A percentile compares a stretch with the other conserved stretches of the same genome.
Conservation (phyloP, 1,140 invertebrate species). For the Lucilia sericata region DNA sequence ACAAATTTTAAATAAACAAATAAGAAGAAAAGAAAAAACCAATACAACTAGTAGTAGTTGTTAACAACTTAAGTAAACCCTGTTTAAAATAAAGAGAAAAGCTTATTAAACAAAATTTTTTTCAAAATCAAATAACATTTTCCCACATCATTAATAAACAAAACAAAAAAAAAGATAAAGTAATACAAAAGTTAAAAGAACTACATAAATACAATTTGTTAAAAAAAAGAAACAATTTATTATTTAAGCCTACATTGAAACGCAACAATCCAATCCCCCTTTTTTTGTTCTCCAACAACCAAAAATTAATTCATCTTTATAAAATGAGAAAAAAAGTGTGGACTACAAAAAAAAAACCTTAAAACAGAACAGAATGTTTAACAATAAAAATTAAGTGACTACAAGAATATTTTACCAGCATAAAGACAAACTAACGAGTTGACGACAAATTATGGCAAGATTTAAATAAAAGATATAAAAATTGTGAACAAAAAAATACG, state of each 20-base stretch:
- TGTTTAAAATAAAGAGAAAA: neutral
- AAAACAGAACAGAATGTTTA: neutral
- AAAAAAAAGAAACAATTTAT: neutral
- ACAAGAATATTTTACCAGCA: constrained; percentile 61
- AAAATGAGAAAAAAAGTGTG: neutral
- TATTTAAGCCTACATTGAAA: constrained; percentile 2
- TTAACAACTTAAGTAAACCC: no score
- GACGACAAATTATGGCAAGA: constrained; percentile 65
- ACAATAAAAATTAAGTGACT: constrained; percentile 11
- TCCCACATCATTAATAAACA: constrained; percentile 29
- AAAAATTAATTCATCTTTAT: neutral
- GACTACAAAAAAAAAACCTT: neutral
- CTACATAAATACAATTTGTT: neutral
- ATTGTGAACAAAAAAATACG: constrained; percentile 27
- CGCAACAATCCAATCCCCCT: neutral
- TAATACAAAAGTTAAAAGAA: neutral
- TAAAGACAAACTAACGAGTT: constrained; percentile 58
- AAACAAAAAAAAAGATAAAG: no score
- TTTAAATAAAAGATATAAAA: constrained; percentile 36
- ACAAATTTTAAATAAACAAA: neutral
- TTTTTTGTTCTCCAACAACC: neutral
- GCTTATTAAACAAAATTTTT: neutral
- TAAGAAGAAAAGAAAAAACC: neutral
- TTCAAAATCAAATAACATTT: constrained; percentile 9
- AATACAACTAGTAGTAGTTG: no score